These are phyloP conservation scores for Theretra japonica DNA, from an alignment of 2,888 invertebrate species.

Conservation along the genomic window DNA sequence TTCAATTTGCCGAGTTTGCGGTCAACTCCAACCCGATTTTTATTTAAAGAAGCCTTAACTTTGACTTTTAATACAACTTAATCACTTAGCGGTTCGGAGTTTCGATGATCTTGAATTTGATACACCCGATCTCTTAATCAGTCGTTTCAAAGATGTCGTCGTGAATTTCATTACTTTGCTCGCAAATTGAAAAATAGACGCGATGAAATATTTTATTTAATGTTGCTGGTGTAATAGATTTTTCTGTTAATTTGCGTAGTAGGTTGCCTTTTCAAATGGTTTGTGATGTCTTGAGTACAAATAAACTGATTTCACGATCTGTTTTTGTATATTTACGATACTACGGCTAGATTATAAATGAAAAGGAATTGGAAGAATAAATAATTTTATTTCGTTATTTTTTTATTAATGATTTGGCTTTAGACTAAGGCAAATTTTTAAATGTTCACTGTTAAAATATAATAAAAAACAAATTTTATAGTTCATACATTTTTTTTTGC, in stretches of 20 bases:
- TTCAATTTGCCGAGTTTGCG: neutral
- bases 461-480: too few species aligned
- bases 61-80: neutral
- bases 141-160: neutral
- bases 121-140: neutral
- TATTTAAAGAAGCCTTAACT: conserved; percentile 8
- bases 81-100: neutral
- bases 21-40: conserved; percentile 9
- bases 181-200: neutral
- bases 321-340: too few species aligned
- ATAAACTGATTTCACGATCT: too few species aligned
- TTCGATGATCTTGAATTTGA: neutral
- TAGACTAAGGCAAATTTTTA: too few species aligned
- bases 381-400: too few species aligned
- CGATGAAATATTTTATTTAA: neutral
- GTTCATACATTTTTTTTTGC: too few species aligned
- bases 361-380: too few species aligned
- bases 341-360: too few species aligned
- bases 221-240: neutral
- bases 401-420: too few species aligned
- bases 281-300: too few species aligned
- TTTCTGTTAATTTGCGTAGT: neutral
- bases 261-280: too few species aligned
- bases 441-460: too few species aligned
- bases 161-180: neutral